Evolutionary conservation across 2,113 vertebrate genomes (phyloP).

Genomic region (Crocuta crocuta): DNA sequence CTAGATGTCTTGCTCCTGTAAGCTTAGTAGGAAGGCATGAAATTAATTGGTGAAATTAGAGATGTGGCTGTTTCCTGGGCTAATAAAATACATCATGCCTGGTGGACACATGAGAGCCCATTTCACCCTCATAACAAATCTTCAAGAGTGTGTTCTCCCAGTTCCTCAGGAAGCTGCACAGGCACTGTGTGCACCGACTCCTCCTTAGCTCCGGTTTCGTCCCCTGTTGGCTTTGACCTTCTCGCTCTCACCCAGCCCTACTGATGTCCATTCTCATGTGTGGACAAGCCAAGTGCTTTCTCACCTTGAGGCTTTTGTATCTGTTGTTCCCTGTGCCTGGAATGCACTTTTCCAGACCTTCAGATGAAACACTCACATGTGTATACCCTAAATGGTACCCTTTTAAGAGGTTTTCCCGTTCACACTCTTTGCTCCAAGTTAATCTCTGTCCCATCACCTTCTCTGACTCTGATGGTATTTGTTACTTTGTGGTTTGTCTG

Average conservation of each 20-base stretch:
- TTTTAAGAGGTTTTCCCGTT: neutral
- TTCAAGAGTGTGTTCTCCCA: neutral
- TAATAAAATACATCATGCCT: neutral
- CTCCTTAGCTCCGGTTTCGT: too few species aligned
- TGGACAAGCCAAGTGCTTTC: neutral
- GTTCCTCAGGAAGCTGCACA: neutral
- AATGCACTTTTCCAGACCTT: neutral
- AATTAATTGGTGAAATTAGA: neutral
- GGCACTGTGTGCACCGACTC: accelerated
- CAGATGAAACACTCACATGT: accelerated
- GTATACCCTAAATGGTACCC: neutral
- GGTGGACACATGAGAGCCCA: neutral
- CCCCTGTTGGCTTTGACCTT: neutral
- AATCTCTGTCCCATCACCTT: neutral
- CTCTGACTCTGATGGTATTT: neutral
- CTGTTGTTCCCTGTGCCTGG: neutral
- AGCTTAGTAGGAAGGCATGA: neutral
- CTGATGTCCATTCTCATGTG: neutral
- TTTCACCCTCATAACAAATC: neutral
- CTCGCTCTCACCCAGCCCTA: neutral
- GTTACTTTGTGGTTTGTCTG: neutral
- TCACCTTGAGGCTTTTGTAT: neutral
- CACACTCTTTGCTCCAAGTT: neutral
- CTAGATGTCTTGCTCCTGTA: neutral
- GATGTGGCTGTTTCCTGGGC: neutral